Conservation (phyloP, 2,888 invertebrate genomes). For the Julus scandinavius region DNA sequence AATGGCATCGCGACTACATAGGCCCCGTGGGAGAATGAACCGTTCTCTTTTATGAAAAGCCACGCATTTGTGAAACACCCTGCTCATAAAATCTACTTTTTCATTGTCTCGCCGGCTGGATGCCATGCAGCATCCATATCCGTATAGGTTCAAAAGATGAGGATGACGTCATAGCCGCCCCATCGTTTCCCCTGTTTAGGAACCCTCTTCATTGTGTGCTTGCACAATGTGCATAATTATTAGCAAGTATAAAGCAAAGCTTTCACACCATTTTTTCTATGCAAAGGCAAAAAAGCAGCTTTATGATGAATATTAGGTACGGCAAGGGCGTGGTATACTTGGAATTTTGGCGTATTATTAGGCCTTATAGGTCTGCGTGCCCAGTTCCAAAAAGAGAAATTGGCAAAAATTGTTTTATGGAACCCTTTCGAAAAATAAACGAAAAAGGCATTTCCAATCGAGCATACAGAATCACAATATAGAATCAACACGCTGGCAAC, state of each 20-base stretch:
- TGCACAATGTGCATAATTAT: conserved; percentile 7
- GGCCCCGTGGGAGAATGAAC: conserved; percentile 30
- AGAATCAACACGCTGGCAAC: too few relatives aligned
- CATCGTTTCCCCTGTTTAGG: neutral
- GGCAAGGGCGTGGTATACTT: neutral
- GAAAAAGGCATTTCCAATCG: neutral
- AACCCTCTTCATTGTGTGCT: neutral
- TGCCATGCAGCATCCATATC: conserved; percentile 20
- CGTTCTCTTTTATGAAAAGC: conserved; percentile 37
- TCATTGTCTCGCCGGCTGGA: conserved; percentile 37
- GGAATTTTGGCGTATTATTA: neutral
- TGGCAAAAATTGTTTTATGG: neutral
- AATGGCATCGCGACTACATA: neutral
- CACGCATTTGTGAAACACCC: neutral
- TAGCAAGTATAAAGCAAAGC: neutral
- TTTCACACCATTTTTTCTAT: neutral
- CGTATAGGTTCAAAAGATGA: neutral
- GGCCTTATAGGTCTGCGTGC: neutral
- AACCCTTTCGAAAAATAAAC: neutral
- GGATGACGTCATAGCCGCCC: neutral
- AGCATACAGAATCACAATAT: too few relatives aligned
- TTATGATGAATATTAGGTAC: neutral
- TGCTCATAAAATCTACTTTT: conserved; percentile 31
- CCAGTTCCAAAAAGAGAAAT: neutral
- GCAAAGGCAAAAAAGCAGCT: neutral